Conservation (phyloP, 2,888 invertebrate species). For the Watsonalla binaria region DNA sequence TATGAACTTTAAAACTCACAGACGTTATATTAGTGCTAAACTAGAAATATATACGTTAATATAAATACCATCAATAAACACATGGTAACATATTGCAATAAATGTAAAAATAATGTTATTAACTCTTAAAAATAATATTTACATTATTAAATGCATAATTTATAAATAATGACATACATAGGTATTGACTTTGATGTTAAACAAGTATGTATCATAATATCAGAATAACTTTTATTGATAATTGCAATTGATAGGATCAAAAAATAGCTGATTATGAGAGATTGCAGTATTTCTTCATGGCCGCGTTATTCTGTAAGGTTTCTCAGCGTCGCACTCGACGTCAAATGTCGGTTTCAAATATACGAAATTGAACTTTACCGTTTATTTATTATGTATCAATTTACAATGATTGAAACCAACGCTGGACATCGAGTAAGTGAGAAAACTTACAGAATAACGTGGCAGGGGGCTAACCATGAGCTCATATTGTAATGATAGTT, state of each 20-base stretch:
- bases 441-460: no score
- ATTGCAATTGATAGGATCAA: neutral
- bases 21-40: neutral
- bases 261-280: no score
- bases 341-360: no score
- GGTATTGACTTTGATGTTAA: neutral
- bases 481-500: no score
- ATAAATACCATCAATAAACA: neutral
- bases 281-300: no score
- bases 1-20: neutral
- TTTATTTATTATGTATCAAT: no score
- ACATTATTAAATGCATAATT: slow-evolving; percentile 37
- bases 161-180: slow-evolving; percentile 4
- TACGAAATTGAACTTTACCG: no score
- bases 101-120: slow-evolving; percentile 20
- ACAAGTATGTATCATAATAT: neutral
- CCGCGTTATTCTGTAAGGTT: no score
- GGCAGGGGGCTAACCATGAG: no score
- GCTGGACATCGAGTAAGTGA: no score
- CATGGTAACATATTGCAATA: slow-evolving; percentile 6
- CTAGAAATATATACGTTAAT: neutral
- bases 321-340: no score
- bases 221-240: neutral
- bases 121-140: slow-evolving; percentile 25
- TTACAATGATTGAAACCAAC: no score